phyloP scores from a whole-genome alignment of 2,113 vertebrate genomes.

The Sinocyclocheilus maitianheensis region DNA sequence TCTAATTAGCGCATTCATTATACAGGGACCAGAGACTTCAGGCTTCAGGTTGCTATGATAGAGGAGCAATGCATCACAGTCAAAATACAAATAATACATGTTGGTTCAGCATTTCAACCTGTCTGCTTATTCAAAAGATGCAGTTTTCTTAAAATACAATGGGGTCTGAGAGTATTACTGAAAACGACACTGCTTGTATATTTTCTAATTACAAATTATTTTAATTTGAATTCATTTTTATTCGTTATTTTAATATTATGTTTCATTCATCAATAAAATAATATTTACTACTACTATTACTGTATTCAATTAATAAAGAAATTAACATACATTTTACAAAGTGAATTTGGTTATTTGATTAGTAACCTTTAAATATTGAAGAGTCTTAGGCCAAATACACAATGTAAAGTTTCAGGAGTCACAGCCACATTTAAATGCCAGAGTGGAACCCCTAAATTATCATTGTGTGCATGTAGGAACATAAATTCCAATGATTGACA shows the following conservation, averaged over 20 bases:
- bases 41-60: slow-evolving; percentile 24
- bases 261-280: not conserved
- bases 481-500: too few species aligned
- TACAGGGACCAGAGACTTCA: slow-evolving; percentile 30
- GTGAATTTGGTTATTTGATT: not conserved
- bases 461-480: too few species aligned
- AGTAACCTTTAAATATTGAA: not conserved
- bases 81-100: slow-evolving; percentile 15
- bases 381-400: not conserved
- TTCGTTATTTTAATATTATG: not conserved
- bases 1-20: slow-evolving; percentile 58
- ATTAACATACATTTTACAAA: not conserved
- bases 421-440: too few species aligned
- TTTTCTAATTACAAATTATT: not conserved
- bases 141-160: not conserved
- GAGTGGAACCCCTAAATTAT: too few species aligned
- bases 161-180: not conserved
- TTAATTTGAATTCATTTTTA: not conserved
- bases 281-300: not conserved
- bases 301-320: not conserved
- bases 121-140: not conserved
- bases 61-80: slow-evolving; percentile 39
- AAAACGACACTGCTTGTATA: not conserved
- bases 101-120: not conserved
- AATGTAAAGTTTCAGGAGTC: too few species aligned